Conservation (phyloP, 2,797 vertebrate genomes). For the Trematocara caparti region DNA sequence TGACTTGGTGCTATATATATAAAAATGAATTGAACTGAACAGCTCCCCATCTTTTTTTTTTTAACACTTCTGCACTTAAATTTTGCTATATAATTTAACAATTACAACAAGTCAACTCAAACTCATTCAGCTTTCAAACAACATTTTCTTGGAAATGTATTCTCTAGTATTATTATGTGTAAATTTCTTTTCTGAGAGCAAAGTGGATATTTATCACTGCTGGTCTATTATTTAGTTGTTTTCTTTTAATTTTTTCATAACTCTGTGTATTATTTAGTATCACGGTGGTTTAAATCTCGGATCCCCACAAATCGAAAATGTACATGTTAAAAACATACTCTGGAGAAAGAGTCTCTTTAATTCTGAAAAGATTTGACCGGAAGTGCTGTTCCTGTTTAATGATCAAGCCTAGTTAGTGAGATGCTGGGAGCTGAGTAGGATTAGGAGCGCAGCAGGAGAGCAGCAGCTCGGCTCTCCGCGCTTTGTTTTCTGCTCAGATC, state of each 20-base stretch:
- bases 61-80: background rate
- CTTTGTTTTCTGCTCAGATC: background rate
- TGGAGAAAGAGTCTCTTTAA: background rate
- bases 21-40: background rate
- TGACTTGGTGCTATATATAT: background rate
- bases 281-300: background rate
- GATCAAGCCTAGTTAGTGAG: background rate
- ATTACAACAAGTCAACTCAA: background rate
- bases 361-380: background rate
- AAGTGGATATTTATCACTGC: background rate
- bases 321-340: background rate
- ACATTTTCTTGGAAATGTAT: background rate
- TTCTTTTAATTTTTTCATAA: background rate
- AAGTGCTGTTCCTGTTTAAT: background rate
- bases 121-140: background rate
- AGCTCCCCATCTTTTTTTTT: background rate
- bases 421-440: background rate
- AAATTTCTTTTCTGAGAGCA: background rate
- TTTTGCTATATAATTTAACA: rapidly evolving
- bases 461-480: background rate
- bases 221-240: background rate
- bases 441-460: background rate
- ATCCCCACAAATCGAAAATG: background rate
- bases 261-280: background rate
- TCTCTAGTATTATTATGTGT: background rate